Base-by-base conservation (phyloP, 2,797 vertebrate species). In the Anguilla megastoma region DNA sequence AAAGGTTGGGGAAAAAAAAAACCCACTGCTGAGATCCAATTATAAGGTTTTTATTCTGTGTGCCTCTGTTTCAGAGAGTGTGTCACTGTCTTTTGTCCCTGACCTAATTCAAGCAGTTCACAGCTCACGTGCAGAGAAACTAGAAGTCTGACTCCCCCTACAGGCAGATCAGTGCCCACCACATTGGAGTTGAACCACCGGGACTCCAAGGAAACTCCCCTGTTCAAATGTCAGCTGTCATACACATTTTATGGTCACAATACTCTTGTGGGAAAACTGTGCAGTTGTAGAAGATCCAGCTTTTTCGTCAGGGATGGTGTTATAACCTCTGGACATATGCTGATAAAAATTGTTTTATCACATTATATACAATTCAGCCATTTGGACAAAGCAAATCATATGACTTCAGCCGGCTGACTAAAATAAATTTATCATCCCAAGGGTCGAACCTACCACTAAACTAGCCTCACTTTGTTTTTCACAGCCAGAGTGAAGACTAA, bases 91-190 rank as follows among this genome's bases (percentile, higher is more conserved):
- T 93, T 96, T 96, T 97, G 96, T 96, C 94, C 94, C 93, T 95
- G 96, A 96, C 96, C 96, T 96, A 93, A 95, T 95, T 97, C 94
- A 93, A 88, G 84, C 88, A 88, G 92, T 63, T 91, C 88, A 90
- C 91, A 88, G 21, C 92, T 94, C 95, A 96, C 94, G 92, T 96
- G 95, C 87, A 33, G 88, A 74, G 85, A 90, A 91, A 90, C 88
- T 88, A 87, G 88, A 88, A 87, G 90, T 91, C 88, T 88, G 63
- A 82, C 86, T 60, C 86, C 85, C 87, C 86, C 24, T 45, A 58
- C 88, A 86, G 89, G 85, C 84, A 66, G 16, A 85, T 12, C 30
- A 36, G 86, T 27, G 48, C 21, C 21, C 79, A 80, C 45, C 54
- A 58, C 84, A 30, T 8, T 74, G 54, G 45, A 41, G 83, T 50